phyloP scores from a whole-genome alignment of 2,888 invertebrate species.

The Lucinisca nassula region DNA sequence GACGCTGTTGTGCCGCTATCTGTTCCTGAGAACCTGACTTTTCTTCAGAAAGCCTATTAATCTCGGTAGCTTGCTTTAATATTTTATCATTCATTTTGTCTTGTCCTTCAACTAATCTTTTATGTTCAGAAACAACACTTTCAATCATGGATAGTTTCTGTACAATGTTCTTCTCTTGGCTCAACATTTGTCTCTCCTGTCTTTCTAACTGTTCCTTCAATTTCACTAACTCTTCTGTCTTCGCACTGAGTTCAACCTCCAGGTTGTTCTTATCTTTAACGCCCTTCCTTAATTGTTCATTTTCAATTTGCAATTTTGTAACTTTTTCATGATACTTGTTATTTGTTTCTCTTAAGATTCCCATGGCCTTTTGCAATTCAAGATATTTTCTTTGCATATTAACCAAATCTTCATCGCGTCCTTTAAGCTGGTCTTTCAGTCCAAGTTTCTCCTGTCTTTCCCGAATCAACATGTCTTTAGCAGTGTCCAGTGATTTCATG shows the following conservation, averaged over 20 bases:
- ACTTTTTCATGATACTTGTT: conserved; percentile 76
- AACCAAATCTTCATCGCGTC: conserved; percentile 68
- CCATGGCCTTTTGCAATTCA: conserved; percentile 77
- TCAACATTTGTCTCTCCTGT: conserved; percentile 69
- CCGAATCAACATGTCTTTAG: conserved; percentile 74
- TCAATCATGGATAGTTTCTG: conserved; percentile 72
- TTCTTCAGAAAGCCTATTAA: conserved; percentile 64
- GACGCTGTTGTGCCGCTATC: conserved; percentile 72
- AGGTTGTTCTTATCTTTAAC: conserved; percentile 68
- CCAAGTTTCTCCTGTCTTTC: conserved; percentile 74
- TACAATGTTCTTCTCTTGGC: conserved; percentile 70
- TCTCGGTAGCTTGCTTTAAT: conserved; percentile 65
- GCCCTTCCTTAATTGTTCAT: conserved; percentile 68
- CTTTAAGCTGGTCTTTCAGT: conserved; percentile 68
- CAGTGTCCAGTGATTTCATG: conserved; percentile 74
- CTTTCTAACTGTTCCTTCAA: conserved; percentile 67
- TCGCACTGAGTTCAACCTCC: conserved; percentile 67
- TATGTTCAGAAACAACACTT: conserved; percentile 70
- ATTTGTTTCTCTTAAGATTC: conserved; percentile 73
- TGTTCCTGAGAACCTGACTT: conserved; percentile 69
- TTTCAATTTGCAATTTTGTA: conserved; percentile 76
- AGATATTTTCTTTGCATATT: conserved; percentile 74
- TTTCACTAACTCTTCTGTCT: conserved; percentile 59
- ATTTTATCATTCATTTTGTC: conserved; percentile 68
- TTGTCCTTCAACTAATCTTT: conserved; percentile 69